A percentile compares a stretch with the other conserved stretches of the same genome.
Evolutionary conservation across 2,888 invertebrate genomes (phyloP).

Genomic region (Lasioglossum oenotherae): DNA sequence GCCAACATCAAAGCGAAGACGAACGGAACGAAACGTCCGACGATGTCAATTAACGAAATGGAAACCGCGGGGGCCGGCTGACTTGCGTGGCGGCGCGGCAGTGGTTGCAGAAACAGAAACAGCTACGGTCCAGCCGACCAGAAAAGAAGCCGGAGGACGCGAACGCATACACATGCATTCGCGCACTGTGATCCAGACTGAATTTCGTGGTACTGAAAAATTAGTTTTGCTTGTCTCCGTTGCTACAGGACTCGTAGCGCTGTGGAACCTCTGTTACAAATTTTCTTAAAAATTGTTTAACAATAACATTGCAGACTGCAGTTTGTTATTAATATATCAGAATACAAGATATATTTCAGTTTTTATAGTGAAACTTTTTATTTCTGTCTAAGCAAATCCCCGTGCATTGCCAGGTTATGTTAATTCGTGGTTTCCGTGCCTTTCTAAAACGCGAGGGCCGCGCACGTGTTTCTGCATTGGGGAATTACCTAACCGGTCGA

Average conservation of each 20-base stretch:
- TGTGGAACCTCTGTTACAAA: no score
- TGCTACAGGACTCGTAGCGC: neutral
- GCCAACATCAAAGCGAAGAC: constrained; percentile 46
- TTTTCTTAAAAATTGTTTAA: no score
- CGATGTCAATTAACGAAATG: constrained; percentile 57
- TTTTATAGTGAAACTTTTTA: neutral
- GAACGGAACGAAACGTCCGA: constrained; percentile 28
- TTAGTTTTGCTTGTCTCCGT: neutral
- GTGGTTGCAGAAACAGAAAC: constrained; percentile 6
- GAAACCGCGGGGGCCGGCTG: constrained; percentile 35
- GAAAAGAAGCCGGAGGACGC: constrained; percentile 12
- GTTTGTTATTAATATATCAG: neutral
- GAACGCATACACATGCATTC: neutral
- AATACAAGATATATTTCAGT: neutral
- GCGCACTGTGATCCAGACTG: neutral
- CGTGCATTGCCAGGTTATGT: constrained; percentile 47
- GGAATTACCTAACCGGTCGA: constrained; percentile 13
- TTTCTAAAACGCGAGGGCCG: constrained; percentile 26
- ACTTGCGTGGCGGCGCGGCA: constrained; percentile 4
- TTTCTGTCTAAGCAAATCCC: neutral
- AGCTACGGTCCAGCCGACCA: neutral
- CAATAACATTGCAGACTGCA: neutral
- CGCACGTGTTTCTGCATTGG: constrained; percentile 43
- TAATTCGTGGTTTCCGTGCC: constrained; percentile 49
- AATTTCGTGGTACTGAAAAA: neutral